A percentile compares a stretch with the other conserved stretches of the same genome.
Conservation (phyloP, 2,888 invertebrate genomes). For the Erebia aethiops region DNA sequence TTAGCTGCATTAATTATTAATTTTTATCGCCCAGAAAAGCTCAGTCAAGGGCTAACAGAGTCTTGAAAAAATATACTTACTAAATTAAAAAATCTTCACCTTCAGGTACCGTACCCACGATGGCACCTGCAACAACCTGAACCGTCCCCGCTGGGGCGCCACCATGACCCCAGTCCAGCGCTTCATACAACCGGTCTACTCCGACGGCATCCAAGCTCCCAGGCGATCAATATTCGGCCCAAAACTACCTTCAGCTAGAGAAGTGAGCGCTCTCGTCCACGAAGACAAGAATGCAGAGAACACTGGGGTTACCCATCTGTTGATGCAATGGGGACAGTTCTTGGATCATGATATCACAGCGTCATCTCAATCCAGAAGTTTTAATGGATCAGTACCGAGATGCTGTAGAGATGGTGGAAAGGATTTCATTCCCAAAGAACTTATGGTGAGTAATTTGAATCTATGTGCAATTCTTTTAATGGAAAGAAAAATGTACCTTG, state of each 20-base stretch:
- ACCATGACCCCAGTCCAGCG: constrained; percentile 92
- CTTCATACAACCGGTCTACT: constrained; percentile 91
- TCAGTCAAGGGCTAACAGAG: too few species aligned
- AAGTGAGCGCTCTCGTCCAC: constrained; percentile 86
- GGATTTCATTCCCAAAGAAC: constrained; percentile 83
- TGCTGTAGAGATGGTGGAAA: constrained; percentile 87
- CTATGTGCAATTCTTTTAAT: too few species aligned
- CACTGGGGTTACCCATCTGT: constrained; percentile 88
- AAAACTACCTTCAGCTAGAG: constrained; percentile 88
- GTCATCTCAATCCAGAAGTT: constrained; percentile 89
- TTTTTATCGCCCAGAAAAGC: too few species aligned
- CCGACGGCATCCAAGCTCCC: constrained; percentile 86
- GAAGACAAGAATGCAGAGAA: constrained; percentile 85
- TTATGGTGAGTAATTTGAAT: constrained; percentile 75
- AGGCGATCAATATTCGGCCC: constrained; percentile 83
- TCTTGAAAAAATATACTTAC: too few species aligned
- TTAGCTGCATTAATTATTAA: too few species aligned
- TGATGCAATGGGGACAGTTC: constrained; percentile 97
- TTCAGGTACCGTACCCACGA: constrained; percentile 90
- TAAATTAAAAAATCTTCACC: constrained; percentile 1
- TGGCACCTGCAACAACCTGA: constrained; percentile 94
- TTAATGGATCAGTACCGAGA: constrained; percentile 90
- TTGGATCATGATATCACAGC: constrained; percentile 94
- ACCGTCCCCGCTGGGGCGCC: constrained; percentile 90
- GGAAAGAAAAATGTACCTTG: too few species aligned